Evolutionary conservation across 2,888 invertebrate genomes (phyloP).

Genomic region (Hemistola chrysoprasaria): DNA sequence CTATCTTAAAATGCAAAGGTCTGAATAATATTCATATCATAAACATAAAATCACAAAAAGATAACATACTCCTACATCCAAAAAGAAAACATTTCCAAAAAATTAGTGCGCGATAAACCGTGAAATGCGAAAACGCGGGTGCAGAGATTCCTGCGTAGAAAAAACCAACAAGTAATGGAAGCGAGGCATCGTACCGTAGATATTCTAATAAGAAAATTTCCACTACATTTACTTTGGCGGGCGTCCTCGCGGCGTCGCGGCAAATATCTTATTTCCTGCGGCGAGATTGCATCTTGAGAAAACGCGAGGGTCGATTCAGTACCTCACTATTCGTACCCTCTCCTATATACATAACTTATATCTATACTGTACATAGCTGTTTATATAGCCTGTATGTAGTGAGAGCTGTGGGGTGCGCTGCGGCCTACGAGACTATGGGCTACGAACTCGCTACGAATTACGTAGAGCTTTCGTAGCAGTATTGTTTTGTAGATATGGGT

Average conservation of each 20-base stretch:
- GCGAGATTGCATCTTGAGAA: constrained; percentile 83
- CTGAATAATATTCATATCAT: too few species aligned
- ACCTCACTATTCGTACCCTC: constrained; percentile 72
- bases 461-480: constrained; percentile 28
- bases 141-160: constrained; percentile 70
- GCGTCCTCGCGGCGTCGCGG: constrained; percentile 81
- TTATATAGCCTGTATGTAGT: constrained; percentile 6
- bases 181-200: constrained; percentile 79
- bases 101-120: constrained; percentile 54
- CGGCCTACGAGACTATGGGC: constrained; percentile 36
- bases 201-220: constrained; percentile 83
- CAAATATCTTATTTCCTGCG: constrained; percentile 83
- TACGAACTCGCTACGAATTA: constrained; percentile 39
- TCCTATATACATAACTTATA: too few species aligned
- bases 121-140: constrained; percentile 51
- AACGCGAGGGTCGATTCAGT: constrained; percentile 76
- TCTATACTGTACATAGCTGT: too few species aligned
- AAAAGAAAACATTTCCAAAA: constrained; percentile 24
- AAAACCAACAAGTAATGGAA: constrained; percentile 65
- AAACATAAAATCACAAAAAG: too few species aligned
- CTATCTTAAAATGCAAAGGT: too few species aligned
- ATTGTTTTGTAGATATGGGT: constrained; percentile 26
- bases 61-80: constrained; percentile 3
- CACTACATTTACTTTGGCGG: constrained; percentile 82
- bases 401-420: constrained; percentile 13